Conservation (phyloP, 2,113 vertebrate genomes). For the Cervus canadensis region DNA sequence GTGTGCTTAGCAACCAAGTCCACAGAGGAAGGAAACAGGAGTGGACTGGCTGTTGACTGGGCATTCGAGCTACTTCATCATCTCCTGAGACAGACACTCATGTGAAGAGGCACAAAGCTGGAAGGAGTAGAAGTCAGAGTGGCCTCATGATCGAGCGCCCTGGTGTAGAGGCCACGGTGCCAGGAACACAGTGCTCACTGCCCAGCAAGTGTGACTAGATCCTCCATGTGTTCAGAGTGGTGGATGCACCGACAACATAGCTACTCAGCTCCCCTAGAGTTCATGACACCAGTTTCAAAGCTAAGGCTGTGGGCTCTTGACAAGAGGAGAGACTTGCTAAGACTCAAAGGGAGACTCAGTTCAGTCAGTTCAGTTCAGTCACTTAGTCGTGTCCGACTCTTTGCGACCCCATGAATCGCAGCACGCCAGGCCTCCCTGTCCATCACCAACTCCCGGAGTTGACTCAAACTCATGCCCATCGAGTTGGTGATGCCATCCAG, state of each 20-base stretch:
- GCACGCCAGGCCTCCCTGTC: too few species aligned
- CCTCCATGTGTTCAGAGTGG: fast-evolving
- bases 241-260: neutral
- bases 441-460: too few species aligned
- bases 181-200: neutral
- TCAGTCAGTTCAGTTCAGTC: too few species aligned
- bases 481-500: too few species aligned
- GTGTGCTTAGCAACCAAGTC: neutral
- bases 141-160: neutral
- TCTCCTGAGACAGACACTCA: neutral
- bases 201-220: neutral
- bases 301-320: neutral
- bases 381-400: too few species aligned
- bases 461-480: too few species aligned
- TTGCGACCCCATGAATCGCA: too few species aligned
- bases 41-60: neutral
- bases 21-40: neutral
- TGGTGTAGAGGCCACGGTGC: neutral
- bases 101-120: neutral
- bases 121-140: neutral
- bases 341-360: neutral
- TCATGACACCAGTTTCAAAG: neutral
- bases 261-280: too few species aligned
- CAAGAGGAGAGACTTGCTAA: neutral
- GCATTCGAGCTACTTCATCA: neutral